phyloP scores from a whole-genome alignment of 2,113 vertebrate genomes.

The Ranitomeya imitator region DNA sequence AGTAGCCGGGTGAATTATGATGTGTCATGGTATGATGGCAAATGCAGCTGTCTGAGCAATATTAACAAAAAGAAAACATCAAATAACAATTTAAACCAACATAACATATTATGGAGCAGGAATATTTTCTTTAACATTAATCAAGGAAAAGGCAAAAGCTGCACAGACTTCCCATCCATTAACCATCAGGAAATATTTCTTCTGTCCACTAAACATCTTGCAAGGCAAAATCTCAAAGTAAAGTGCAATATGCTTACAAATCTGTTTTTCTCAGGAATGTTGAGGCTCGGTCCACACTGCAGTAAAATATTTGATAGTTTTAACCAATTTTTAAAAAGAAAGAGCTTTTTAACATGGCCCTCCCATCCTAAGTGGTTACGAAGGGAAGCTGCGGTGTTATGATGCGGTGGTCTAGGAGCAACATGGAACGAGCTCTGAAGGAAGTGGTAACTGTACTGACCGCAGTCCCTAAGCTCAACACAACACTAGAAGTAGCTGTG shows the following conservation, averaged over 20 bases:
- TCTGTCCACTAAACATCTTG: background rate
- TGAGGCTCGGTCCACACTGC: background rate
- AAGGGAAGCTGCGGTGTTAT: too few species aligned
- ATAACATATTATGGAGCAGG: constrained; percentile 44
- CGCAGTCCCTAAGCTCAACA: too few species aligned
- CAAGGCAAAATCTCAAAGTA: background rate
- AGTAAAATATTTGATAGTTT: background rate
- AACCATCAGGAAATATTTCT: constrained; percentile 25
- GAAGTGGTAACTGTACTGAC: too few species aligned
- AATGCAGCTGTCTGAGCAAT: constrained; percentile 76
- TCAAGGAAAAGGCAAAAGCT: constrained; percentile 24
- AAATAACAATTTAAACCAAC: constrained; percentile 65
- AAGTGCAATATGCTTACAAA: background rate
- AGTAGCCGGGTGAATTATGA: constrained; percentile 85
- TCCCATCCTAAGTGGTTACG: too few species aligned
- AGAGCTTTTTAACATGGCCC: too few species aligned
- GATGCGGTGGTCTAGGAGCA: too few species aligned
- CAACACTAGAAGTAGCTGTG: too few species aligned
- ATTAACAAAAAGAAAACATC: constrained; percentile 62
- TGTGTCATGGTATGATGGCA: constrained; percentile 80
- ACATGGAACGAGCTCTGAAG: too few species aligned
- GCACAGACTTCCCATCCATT: constrained; percentile 5
- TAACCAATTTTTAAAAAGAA: too few species aligned
- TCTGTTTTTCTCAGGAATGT: background rate
- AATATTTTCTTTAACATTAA: constrained; percentile 55